Evolutionary conservation across 2,797 vertebrate species (phyloP), one percentile per base, ranked within the genome.

Genomic region (Diglossa cyanea): DNA sequence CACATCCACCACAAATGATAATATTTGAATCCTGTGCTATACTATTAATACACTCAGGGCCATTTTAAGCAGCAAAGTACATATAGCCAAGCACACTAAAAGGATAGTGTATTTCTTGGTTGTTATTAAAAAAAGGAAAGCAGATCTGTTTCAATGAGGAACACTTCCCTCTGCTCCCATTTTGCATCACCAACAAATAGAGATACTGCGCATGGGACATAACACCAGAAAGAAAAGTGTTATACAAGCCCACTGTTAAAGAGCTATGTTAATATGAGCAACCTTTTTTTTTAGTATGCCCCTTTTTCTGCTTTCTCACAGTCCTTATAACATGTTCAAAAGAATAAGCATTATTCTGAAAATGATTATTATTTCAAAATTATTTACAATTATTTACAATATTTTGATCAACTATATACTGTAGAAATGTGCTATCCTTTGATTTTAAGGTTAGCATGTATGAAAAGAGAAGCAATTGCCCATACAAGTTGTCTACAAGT

Each of bases 131-230:
- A 71, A 81, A 35, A 76, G 35, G 24, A 33, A 79, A 78, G 31
- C 39, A 61, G 63, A 42, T 72, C 54, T 26, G 30, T 90, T 81
- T 84, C 78, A 90, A 72, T 63, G 66, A 94, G 74, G 76, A 95
- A 82, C 67, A 86, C 40, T 58, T 95, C 88, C 44, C 62, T 86
- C 35, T 86, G 75, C 70, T 88, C 67, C 65, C 31, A 88, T 74
- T 81, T 89, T 75, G 58, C 48, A 71, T 86, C 50, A 58, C 90
- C 76, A 94, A 48, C 88, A 96, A 86, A 81, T 66, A 79, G 44
- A 62, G 31, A 75, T 81, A 80, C 58, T 72, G 61, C 75, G 68
- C 33, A 5, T 40, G 91, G 76, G 78, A 58, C 45, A 85, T 80
- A 77, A 80, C 42, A 44, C 45, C 35, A 88, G 72, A 73, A 87